Conservation (phyloP, 2,113 vertebrate genomes). For the Sinosuthora webbiana region DNA sequence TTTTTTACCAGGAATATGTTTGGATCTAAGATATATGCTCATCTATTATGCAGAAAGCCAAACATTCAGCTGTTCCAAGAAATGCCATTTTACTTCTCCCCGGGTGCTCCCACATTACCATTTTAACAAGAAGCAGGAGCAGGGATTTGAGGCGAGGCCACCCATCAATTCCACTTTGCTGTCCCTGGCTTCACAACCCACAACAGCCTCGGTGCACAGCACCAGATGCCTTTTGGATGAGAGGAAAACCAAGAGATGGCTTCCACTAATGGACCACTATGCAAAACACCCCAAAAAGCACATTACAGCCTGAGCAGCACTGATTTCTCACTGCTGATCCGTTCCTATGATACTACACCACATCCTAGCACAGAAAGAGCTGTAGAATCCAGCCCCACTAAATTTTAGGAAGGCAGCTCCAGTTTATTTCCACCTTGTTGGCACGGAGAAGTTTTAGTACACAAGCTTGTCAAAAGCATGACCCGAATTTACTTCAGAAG, state of each 20-base stretch:
- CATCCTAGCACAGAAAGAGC: not conserved
- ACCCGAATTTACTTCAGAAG: not conserved
- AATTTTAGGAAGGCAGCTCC: not conserved
- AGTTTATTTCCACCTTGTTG: not conserved
- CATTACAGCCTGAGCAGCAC: not conserved
- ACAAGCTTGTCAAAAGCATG: not conserved
- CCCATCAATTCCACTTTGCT: slow-evolving; percentile 9
- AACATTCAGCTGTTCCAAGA: not conserved
- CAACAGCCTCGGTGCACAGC: not conserved
- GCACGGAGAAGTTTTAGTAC: not conserved
- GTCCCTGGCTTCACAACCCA: not conserved
- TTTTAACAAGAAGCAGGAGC: not conserved
- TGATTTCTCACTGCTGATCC: not conserved
- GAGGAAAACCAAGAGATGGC: not conserved
- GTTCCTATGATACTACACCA: not conserved
- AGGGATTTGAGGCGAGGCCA: not conserved
- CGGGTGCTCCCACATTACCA: not conserved
- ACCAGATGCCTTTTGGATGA: not conserved
- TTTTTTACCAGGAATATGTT: not conserved
- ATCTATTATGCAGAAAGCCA: not conserved
- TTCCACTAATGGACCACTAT: not conserved
- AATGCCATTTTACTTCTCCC: slow-evolving; percentile 8
- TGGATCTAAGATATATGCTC: not conserved
- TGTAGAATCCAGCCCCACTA: not conserved
- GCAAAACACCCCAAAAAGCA: not conserved